These are phyloP conservation scores for Apostichopus californicus DNA, from an alignment of 35 echinoderm and acorn worm genomes.

Conservation along the genomic window DNA sequence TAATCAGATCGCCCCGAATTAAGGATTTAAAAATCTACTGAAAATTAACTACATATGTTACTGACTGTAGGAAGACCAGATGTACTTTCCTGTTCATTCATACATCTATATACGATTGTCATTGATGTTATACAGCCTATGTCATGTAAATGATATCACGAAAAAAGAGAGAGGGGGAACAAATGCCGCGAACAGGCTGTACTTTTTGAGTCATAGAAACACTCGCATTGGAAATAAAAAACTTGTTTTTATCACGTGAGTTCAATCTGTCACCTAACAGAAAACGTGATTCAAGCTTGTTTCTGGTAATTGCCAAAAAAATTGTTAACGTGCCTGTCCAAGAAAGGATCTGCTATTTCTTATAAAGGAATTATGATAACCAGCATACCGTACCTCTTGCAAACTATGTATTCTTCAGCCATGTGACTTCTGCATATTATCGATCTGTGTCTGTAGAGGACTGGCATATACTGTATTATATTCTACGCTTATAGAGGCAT, in stretches of 20 bases:
- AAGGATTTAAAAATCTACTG: too few relatives aligned
- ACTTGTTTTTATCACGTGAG: constrained; percentile 35
- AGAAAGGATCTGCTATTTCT: neutral
- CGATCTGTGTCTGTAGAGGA: too few relatives aligned
- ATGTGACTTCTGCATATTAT: too few relatives aligned
- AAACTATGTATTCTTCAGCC: neutral
- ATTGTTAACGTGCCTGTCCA: neutral
- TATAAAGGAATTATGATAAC: neutral
- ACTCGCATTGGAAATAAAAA: constrained; percentile 13
- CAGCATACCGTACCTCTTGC: neutral
- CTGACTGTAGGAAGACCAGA: too few relatives aligned
- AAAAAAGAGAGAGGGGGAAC: neutral
- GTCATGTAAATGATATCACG: neutral
- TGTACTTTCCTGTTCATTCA: neutral
- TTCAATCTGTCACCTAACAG: constrained; percentile 4
- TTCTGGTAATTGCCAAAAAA: constrained; percentile 8
- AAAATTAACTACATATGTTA: too few relatives aligned
- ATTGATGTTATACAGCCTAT: neutral
- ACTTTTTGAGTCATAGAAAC: neutral
- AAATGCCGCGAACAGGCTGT: neutral
- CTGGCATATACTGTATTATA: too few relatives aligned
- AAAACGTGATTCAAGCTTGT: constrained; percentile 28
- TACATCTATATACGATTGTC: neutral
- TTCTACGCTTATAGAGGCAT: too few relatives aligned
- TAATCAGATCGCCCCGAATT: too few relatives aligned